Base-by-base conservation (phyloP, 2,888 invertebrate genomes). In the Tupiocoris notatus region DNA sequence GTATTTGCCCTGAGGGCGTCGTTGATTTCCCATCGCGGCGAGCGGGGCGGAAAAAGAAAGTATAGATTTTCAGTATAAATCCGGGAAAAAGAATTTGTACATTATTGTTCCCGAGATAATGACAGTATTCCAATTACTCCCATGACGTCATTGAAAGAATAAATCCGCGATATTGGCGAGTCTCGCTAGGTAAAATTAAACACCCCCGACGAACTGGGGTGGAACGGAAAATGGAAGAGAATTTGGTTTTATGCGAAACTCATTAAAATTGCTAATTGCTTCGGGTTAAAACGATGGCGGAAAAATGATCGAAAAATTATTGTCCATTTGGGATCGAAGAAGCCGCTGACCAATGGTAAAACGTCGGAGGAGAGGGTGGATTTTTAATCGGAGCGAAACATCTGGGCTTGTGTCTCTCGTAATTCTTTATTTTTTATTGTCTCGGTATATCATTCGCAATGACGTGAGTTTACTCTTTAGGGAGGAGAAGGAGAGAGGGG, bases 101-200 rank as follows among this genome's bases (percentile, higher is more conserved):
- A 54, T 75, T 65, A 75, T 75, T 75, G 75, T 65, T 65, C 75
- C 75, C 65, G 75, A 56, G 75, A 65, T 75, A 75, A 75, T 65
- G 75, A 75, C 75, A 65, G 65, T 57, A 63, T 63, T 57, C 57
- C 64, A 75, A 75, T 75, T 75, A 75, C 56, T 65, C 75, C 75
- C 75, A 75, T 75, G 75, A 75, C 75, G 75, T 75, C 75, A 75
- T 75, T 75, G 62, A 58, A 73, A 39, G 61, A 39, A 63, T 73
- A 73, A 73, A 73, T 73, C 73, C 62, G 73, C 22, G n/a, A n/a
- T 16, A 21, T 2, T 39, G n/a, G n/a, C 22, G 17, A 16, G 21
- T n/a, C 54, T 9, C 7, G 7, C 54, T 7, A 39, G 12, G 39
- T 39, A 12, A 39, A 39, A 39, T 39, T 39, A 39, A 3, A 39